phyloP scores from a whole-genome alignment of 2,113 vertebrate genomes.

The Cyanocitta stelleri region DNA sequence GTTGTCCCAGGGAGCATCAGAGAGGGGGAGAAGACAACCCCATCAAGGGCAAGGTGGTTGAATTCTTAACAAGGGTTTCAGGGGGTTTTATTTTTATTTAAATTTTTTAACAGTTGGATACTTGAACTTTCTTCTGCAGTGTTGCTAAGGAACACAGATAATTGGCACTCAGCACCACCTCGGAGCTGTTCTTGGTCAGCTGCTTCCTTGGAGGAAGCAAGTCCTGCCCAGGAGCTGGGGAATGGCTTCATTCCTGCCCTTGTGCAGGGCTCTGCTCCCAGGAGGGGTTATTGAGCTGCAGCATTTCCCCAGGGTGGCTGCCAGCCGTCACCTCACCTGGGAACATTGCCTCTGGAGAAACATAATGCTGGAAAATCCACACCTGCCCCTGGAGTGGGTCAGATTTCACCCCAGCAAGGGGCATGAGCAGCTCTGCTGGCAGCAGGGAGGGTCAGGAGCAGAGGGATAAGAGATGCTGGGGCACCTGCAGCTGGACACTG shows the following conservation, averaged over 20 bases:
- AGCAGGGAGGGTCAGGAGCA: background rate
- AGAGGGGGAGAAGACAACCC: background rate
- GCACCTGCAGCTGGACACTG: background rate
- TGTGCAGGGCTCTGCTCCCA: background rate
- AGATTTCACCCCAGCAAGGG: background rate
- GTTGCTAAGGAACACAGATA: background rate
- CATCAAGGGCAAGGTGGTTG: background rate
- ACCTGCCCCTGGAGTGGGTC: rapidly evolving
- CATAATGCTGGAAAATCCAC: background rate
- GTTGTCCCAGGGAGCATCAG: background rate
- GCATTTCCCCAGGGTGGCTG: background rate
- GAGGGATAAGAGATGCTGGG: background rate
- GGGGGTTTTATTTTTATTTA: background rate
- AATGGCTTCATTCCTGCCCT: rapidly evolving
- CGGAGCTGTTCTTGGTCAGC: background rate
- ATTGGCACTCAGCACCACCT: background rate
- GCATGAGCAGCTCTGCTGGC: background rate
- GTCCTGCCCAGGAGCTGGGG: background rate
- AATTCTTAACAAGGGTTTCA: background rate
- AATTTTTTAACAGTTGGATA: background rate
- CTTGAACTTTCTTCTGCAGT: background rate
- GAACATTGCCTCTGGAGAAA: background rate
- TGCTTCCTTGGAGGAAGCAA: background rate
- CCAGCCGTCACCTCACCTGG: background rate
- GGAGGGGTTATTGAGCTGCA: background rate